Conservation (phyloP, 2,888 invertebrate genomes). For the Leptinotarsa rubiginosa region DNA sequence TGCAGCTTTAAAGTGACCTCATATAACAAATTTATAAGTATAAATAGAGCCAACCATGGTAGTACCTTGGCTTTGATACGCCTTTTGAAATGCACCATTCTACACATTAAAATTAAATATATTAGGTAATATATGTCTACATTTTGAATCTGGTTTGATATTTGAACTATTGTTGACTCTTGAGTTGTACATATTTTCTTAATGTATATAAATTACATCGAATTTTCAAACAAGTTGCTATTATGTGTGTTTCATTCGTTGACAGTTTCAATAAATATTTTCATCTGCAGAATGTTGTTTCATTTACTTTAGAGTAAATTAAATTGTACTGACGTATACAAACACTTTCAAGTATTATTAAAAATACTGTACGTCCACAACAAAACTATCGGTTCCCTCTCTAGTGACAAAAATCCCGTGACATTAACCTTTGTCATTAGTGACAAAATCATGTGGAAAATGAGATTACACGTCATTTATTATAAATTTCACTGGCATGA, state of each 20-base stretch:
- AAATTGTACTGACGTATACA: too few relatives aligned
- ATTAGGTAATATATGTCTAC: conserved; percentile 31
- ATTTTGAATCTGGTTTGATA: conserved; percentile 31
- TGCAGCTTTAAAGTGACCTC: conserved; percentile 45
- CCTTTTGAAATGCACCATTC: conserved; percentile 40
- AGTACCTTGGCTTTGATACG: conserved; percentile 41
- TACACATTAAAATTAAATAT: conserved; percentile 24
- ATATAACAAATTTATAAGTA: conserved; percentile 31
- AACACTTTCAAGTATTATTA: too few relatives aligned
- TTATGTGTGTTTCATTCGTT: conserved; percentile 51
- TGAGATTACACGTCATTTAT: too few relatives aligned
- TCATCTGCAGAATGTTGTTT: conserved; percentile 45
- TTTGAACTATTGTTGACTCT: conserved; percentile 26
- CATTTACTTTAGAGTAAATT: neutral
- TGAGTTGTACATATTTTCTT: conserved; percentile 46
- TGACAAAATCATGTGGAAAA: too few relatives aligned
- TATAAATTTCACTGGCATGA: too few relatives aligned
- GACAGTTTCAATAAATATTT: conserved; percentile 50
- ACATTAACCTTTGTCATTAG: too few relatives aligned
- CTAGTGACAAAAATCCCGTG: too few relatives aligned
- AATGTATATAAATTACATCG: conserved; percentile 51
- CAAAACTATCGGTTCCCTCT: too few relatives aligned
- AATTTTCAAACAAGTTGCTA: conserved; percentile 48
- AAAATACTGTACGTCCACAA: too few relatives aligned
- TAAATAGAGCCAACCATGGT: conserved; percentile 37